Evolutionary conservation across 2,888 invertebrate genomes (phyloP).

Genomic region (Pogonocherus hispidulus): DNA sequence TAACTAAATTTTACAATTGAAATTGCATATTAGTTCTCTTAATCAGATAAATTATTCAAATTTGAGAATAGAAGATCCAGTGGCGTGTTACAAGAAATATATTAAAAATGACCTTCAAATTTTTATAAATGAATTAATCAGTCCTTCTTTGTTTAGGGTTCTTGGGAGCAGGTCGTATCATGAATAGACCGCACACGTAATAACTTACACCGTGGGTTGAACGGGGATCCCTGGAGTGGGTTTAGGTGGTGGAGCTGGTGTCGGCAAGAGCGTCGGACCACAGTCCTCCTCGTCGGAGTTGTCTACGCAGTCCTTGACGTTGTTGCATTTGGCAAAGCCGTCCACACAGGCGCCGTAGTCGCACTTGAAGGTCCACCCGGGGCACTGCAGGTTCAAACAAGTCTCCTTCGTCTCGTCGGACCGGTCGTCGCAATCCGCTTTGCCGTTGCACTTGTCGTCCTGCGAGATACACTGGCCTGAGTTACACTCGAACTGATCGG

Average conservation of each 20-base stretch:
- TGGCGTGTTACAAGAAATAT: too few species aligned
- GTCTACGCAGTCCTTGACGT: constrained; percentile 69
- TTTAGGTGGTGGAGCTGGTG: constrained; percentile 18
- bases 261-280: neutral
- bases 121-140: too few species aligned
- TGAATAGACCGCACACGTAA: too few species aligned
- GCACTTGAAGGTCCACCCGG: constrained; percentile 55
- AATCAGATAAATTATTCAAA: too few species aligned
- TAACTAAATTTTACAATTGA: too few species aligned
- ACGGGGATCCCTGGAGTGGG: too few species aligned
- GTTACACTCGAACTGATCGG: constrained; percentile 53
- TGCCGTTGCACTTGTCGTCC: constrained; percentile 58
- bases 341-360: constrained; percentile 61
- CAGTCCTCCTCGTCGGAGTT: constrained; percentile 69
- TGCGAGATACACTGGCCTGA: constrained; percentile 54
- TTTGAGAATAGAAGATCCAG: too few species aligned
- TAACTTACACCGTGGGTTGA: too few species aligned
- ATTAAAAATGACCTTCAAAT: too few species aligned
- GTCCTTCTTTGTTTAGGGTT: too few species aligned
- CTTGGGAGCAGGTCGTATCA: too few species aligned
- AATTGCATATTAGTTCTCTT: too few species aligned
- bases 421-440: constrained; percentile 56
- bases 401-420: constrained; percentile 58
- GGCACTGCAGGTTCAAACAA: constrained; percentile 54
- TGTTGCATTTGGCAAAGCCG: constrained; percentile 71